Evolutionary conservation across 2,888 invertebrate genomes (phyloP).

Genomic region (Tholera decimalis): DNA sequence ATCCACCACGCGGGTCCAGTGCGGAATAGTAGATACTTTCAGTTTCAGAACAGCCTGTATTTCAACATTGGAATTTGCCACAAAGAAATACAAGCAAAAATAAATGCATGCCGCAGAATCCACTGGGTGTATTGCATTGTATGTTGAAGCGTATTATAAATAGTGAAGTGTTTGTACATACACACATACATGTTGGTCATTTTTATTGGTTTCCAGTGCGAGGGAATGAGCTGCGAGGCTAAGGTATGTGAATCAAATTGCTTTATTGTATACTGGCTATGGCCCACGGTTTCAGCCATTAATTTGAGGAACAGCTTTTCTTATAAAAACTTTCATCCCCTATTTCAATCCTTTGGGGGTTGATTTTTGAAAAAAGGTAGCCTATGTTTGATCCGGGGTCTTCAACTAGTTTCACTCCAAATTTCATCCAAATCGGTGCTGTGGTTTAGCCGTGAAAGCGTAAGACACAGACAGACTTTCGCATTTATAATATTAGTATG

Average conservation of each 20-base stretch:
- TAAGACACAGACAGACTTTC: too few species aligned
- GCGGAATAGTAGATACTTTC: too few species aligned
- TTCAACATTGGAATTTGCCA: not conserved
- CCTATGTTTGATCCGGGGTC: too few species aligned
- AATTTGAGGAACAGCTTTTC: too few species aligned
- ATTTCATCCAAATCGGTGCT: too few species aligned
- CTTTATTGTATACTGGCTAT: constrained; percentile 18
- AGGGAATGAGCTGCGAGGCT: constrained; percentile 71
- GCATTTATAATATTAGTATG: too few species aligned
- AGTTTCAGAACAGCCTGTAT: not conserved
- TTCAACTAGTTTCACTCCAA: too few species aligned
- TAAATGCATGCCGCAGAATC: constrained; percentile 5
- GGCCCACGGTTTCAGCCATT: not conserved
- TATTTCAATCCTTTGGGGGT: too few species aligned
- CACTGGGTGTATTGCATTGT: constrained; percentile 35
- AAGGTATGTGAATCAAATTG: constrained; percentile 57
- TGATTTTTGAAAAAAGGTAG: too few species aligned
- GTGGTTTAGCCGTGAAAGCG: too few species aligned
- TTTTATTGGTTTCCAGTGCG: constrained; percentile 71
- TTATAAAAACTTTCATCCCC: too few species aligned
- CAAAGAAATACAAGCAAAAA: not conserved
- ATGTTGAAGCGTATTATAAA: constrained; percentile 40
- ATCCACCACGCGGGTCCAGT: too few species aligned
- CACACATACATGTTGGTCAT: constrained; percentile 14
- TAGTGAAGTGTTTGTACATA: constrained; percentile 17